Evolutionary conservation across 2,113 vertebrate species (phyloP).

Genomic region (Zosterops borbonicus): DNA sequence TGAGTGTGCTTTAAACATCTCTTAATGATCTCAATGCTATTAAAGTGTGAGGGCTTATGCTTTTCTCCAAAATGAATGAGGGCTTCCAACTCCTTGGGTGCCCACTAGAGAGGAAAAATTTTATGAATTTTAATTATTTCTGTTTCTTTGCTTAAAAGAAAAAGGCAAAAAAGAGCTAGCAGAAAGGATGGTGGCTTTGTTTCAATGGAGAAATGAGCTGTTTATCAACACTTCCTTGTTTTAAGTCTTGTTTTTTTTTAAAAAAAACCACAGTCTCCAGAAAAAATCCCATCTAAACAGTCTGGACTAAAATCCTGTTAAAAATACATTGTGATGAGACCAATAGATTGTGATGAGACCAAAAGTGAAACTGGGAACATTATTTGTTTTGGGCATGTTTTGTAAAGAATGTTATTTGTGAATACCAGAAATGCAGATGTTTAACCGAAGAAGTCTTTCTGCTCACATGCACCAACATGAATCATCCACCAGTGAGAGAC

Average conservation of each 20-base stretch:
- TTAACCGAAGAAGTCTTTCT: neutral
- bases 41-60: neutral
- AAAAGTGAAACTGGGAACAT: neutral
- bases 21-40: neutral
- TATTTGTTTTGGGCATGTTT: neutral
- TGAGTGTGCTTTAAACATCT: neutral
- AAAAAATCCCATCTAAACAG: neutral
- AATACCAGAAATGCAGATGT: neutral
- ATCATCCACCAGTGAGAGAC: constrained; percentile 7
- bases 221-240: neutral
- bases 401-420: neutral
- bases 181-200: neutral
- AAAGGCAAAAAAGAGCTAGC: neutral
- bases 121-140: neutral
- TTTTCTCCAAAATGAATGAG: neutral
- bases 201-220: neutral
- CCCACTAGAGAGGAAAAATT: neutral
- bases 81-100: neutral
- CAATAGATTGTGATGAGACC: neutral
- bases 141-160: neutral
- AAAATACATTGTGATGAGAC: neutral
- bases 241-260: neutral
- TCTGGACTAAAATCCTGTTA: neutral
- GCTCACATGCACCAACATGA: neutral
- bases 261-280: neutral